Evolutionary conservation across 2,888 invertebrate species (phyloP), one percentile per base, ranked within the genome.

Genomic region (Cosmorhoe ocellata): DNA sequence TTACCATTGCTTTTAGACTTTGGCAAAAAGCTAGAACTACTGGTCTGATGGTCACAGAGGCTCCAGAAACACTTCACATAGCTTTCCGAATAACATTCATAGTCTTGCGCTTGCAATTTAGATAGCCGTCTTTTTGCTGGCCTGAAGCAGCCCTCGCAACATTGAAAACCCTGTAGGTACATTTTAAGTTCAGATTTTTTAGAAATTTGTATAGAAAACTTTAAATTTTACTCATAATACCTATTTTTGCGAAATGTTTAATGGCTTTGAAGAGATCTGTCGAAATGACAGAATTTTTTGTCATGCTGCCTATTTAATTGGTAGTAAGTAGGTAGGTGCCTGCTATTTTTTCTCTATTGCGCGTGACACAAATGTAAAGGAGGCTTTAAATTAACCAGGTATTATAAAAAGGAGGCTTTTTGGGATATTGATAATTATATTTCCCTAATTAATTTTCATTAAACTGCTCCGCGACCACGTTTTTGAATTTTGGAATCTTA

Each of bases 61-160:
- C 75, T 72, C 87, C 86, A 88, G 56, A 89, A 88, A 56, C 84
- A 84, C 64, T 85, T 85, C 13, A 86, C 64, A 47, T 87, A 89
- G 59, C 79, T 74, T 37, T 87, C 81, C 0, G 81, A 70, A 51
- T 83, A 83, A 55, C 84, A 86, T 50, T 83, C 83, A 32, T 73
- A 81, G 22, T 79, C 75, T 38, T 84, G 75, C 1, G 64, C 65
- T 53, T 71, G 69, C 47, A 81, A 74, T 8, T 79, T 63, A 0
- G 73, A 80, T n/a, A 84, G 66, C 8, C 81, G 69, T 4, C 69
- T 70, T 9, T 65, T 66, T 0, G 50, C 56, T 0, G 84, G 83
- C 36, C 61, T 75, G 48, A 73, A 75, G 53, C 81, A 86, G 11
- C 73, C 65, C 1, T 69, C 65, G 52, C 81, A 83, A 36, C 61